Conservation (phyloP, 92 coral and sea anemone genomes). For the Virgularia gustaviana region DNA sequence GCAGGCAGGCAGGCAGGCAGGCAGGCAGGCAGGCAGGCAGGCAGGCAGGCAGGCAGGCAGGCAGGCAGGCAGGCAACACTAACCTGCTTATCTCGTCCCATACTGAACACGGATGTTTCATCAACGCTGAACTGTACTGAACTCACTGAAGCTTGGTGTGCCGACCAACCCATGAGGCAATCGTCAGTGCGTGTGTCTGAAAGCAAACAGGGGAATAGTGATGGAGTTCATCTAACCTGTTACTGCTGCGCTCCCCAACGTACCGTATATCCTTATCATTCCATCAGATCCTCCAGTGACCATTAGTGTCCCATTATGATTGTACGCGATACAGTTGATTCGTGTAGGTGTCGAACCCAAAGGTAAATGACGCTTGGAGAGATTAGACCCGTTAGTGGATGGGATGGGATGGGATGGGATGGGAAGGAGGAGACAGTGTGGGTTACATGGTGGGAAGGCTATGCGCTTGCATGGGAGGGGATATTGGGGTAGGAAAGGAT, state of each 20-base stretch:
- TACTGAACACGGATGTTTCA: conserved; percentile 88
- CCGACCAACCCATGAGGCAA: conserved; percentile 86
- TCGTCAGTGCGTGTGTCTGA: conserved; percentile 80
- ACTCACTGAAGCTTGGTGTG: conserved; percentile 77
- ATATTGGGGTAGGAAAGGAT: too few relatives aligned
- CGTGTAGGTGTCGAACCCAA: conserved; percentile 74
- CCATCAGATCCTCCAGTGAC: conserved; percentile 97
- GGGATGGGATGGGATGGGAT: too few relatives aligned
- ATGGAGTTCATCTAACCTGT: not conserved
- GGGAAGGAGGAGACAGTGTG: too few relatives aligned
- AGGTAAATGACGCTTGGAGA: conserved; percentile 77
- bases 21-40: too few relatives aligned
- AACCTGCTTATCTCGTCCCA: conserved; percentile 92
- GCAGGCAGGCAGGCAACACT: not conserved
- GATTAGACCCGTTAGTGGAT: not conserved
- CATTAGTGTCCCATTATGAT: conserved; percentile 90
- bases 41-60: not conserved
- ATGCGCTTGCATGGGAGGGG: too few relatives aligned
- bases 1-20: too few relatives aligned
- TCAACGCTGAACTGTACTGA: conserved; percentile 92
- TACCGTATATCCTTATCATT: conserved; percentile 87
- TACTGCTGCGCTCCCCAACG: not conserved
- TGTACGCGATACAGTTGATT: conserved; percentile 88
- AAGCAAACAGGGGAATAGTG: not conserved
- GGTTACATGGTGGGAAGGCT: too few relatives aligned